These are phyloP conservation scores for Drosophila eugracilis DNA, from an alignment of 1,140 invertebrate species.

Conservation along the genomic window DNA sequence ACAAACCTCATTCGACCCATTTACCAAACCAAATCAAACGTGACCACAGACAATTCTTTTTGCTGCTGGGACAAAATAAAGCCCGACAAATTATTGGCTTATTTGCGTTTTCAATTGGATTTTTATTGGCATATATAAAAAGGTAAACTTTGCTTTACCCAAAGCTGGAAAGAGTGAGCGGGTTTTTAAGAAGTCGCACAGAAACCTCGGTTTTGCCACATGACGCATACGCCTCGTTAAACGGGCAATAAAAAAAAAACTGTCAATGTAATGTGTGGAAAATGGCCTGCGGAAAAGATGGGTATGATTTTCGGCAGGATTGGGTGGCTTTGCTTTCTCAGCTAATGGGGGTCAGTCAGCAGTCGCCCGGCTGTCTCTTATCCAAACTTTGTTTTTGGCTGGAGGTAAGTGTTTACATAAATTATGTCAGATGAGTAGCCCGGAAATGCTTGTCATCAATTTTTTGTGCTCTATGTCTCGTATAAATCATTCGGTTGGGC, in stretches of 20 bases:
- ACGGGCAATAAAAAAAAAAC: constrained; percentile 68
- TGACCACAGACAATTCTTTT: constrained; percentile 71
- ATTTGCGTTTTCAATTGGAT: constrained; percentile 73
- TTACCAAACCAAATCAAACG: constrained; percentile 60
- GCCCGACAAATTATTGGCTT: constrained; percentile 58
- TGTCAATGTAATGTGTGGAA: constrained; percentile 61
- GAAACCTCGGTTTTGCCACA: constrained; percentile 26
- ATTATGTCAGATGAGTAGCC: constrained; percentile 73
- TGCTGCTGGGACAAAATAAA: constrained; percentile 13
- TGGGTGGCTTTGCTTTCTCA: neutral
- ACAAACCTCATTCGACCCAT: constrained; percentile 52
- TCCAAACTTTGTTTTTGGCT: neutral
- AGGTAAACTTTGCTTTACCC: neutral
- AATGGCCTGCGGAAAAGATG: constrained; percentile 42
- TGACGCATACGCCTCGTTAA: constrained; percentile 73
- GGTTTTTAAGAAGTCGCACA: constrained; percentile 44
- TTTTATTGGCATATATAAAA: constrained; percentile 56
- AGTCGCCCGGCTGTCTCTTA: constrained; percentile 53
- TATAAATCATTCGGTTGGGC: constrained; percentile 67
- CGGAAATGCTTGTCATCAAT: constrained; percentile 82
- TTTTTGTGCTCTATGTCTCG: constrained; percentile 35
- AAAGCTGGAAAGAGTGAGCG: neutral
- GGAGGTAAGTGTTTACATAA: constrained; percentile 76
- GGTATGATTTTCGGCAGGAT: constrained; percentile 6
- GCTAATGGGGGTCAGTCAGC: constrained; percentile 57